Evolutionary conservation across 2,113 vertebrate genomes (phyloP).

Genomic region (Pantherophis guttatus): DNA sequence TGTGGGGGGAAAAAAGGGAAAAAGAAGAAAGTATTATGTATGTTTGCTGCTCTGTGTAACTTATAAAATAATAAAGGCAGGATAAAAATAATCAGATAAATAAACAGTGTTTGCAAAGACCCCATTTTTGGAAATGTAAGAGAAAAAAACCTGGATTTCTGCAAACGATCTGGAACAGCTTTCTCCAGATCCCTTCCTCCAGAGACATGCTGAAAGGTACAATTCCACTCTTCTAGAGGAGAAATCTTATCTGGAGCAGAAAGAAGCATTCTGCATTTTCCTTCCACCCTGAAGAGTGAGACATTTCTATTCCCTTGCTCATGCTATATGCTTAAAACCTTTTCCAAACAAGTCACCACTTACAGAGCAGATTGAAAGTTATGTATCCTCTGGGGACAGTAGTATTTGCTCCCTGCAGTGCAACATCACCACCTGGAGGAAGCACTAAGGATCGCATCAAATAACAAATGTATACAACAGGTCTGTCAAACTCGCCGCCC

Average conservation of each 20-base stretch:
- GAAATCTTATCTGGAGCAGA: neutral
- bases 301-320: neutral
- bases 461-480: neutral
- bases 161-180: neutral
- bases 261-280: neutral
- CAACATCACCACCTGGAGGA: neutral
- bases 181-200: neutral
- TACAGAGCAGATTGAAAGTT: neutral
- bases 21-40: neutral
- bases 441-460: neutral
- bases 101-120: neutral
- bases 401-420: neutral
- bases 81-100: neutral
- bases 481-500: too few relatives aligned
- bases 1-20: too few relatives aligned
- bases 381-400: neutral
- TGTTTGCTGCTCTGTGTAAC: neutral
- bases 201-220: neutral
- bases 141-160: neutral
- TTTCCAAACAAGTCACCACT: too few relatives aligned
- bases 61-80: neutral
- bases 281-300: neutral
- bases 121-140: neutral
- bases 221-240: neutral
- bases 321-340: too few relatives aligned